Conservation (phyloP, 2,113 vertebrate genomes). For the Pteronura brasiliensis region DNA sequence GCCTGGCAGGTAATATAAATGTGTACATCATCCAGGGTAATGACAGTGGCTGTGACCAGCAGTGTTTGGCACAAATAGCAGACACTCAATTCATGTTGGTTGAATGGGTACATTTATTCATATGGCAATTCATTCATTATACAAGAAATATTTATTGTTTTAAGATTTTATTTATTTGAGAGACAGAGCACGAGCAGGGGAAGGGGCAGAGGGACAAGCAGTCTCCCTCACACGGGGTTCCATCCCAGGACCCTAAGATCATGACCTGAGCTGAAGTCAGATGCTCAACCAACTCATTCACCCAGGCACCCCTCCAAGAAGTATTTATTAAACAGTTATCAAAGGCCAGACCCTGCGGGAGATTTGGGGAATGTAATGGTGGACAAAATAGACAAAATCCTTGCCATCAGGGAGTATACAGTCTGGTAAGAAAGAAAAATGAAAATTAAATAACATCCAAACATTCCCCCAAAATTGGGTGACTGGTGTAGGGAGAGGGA, state of each 20-base stretch:
- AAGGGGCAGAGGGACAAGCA: neutral
- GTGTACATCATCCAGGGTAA: accelerated
- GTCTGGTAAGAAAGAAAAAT: neutral
- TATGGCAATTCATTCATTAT: neutral
- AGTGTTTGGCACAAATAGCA: neutral
- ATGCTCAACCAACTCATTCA: neutral
- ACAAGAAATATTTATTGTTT: neutral
- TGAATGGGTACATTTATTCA: neutral
- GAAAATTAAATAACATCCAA: neutral
- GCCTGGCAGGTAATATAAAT: neutral
- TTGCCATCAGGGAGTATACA: neutral
- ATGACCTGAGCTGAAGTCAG: neutral
- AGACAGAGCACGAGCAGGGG: neutral
- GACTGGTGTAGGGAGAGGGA: no score
- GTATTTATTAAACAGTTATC: neutral
- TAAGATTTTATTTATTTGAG: neutral
- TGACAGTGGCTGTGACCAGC: neutral
- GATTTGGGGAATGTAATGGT: neutral
- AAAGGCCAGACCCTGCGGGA: neutral
- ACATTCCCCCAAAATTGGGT: no score
- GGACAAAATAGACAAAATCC: neutral
- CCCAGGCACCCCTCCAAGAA: neutral
- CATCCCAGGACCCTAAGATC: neutral
- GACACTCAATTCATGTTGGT: neutral
- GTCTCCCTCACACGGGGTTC: neutral